Conservation (phyloP, 2,888 invertebrate species). For the Meta bourneti region DNA sequence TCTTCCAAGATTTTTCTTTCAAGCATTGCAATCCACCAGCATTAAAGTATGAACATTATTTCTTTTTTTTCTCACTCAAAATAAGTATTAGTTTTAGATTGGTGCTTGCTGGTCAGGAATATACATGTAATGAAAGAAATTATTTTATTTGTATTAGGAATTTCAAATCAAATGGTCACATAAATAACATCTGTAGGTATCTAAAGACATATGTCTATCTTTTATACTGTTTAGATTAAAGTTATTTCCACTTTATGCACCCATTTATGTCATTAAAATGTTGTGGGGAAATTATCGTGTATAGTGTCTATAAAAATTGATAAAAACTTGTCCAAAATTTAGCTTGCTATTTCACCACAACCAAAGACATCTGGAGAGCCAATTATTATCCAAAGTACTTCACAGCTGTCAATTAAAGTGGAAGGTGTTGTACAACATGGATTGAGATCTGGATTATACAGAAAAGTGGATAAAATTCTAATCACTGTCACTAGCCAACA, state of each 20-base stretch:
- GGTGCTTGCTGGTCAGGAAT: too few species aligned
- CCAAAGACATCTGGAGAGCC: slow-evolving; percentile 90
- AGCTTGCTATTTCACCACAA: slow-evolving; percentile 89
- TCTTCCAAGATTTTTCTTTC: slow-evolving; percentile 90
- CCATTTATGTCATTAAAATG: neutral
- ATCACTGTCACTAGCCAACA: slow-evolving; percentile 83
- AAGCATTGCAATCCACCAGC: slow-evolving; percentile 90
- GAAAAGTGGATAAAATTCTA: slow-evolving; percentile 87
- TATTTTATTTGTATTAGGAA: too few species aligned
- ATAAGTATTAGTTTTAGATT: too few species aligned
- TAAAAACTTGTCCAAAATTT: slow-evolving; percentile 72
- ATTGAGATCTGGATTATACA: slow-evolving; percentile 85
- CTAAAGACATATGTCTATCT: too few species aligned
- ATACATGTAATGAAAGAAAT: too few species aligned
- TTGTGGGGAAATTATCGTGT: too few species aligned
- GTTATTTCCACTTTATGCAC: neutral
- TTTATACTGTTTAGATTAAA: too few species aligned
- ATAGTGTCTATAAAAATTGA: neutral
- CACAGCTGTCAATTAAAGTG: slow-evolving; percentile 93
- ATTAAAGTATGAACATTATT: slow-evolving; percentile 84
- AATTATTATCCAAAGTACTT: slow-evolving; percentile 90
- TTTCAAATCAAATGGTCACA: too few species aligned
- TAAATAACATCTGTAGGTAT: too few species aligned
- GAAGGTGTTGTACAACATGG: slow-evolving; percentile 92
- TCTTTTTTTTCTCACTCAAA: neutral